phyloP scores from a whole-genome alignment of 2,113 vertebrate genomes.

The Morone chrysops region DNA sequence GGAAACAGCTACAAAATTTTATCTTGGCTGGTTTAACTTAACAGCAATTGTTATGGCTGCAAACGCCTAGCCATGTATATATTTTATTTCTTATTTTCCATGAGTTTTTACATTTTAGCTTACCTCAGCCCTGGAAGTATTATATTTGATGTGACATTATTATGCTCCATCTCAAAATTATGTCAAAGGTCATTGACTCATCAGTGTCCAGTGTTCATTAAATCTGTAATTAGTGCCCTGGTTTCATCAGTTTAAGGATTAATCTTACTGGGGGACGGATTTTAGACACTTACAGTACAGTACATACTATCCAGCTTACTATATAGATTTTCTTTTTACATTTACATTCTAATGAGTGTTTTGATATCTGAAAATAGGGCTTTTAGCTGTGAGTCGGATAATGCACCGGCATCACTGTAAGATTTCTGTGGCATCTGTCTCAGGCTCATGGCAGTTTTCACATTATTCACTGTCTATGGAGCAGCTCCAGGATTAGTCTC shows the following conservation, averaged over 20 bases:
- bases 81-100: background rate
- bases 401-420: background rate
- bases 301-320: background rate
- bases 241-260: background rate
- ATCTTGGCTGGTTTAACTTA: background rate
- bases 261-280: background rate
- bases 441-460: background rate
- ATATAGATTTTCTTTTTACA: background rate
- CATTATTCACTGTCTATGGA: background rate
- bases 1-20: too few relatives aligned
- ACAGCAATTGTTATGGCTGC: background rate
- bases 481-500: constrained; percentile 14
- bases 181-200: background rate
- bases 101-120: background rate
- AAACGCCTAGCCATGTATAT: background rate
- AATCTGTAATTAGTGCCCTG: background rate
- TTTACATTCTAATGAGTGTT: background rate
- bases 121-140: background rate
- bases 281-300: background rate
- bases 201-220: background rate
- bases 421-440: background rate
- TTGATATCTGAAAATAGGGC: background rate
- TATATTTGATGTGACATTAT: background rate
- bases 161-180: background rate
- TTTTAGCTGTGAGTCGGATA: background rate